Evolutionary conservation across 2,888 invertebrate species (phyloP), one percentile per base, ranked within the genome.

Genomic region (Emmelina monodactyla): DNA sequence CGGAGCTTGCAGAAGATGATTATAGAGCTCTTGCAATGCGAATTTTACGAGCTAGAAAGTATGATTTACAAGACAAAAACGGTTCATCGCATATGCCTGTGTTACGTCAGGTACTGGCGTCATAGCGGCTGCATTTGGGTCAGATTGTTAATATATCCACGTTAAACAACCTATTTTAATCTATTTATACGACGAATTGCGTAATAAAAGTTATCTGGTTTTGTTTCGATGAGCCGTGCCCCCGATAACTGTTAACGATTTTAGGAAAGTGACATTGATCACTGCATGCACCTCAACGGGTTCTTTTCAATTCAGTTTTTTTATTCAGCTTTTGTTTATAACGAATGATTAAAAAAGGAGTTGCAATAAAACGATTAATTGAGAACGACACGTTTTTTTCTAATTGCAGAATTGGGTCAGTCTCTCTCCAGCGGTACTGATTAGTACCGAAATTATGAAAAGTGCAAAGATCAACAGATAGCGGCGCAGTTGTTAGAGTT

Each of bases 101-200:
- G 4, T 72, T 64, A 72, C 73, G 67, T 75, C 66, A 69, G 54
- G 48, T 50, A 46, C 53, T 47, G 49, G 58, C 75, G 75, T 76
- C 75, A 76, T 56, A 49, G 16, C 10, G 13, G 51, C 41, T 47
- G 50, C 62, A 73, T 72, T 70, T 67, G 58, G 75, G 73, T 75
- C 75, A 73, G 58, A 53, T 57, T 62, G 62, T 61, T 62, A 62
- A 62, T 66, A 63, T 60, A 58, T 25, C 25, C 25, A 54, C 59
- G 58, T 62, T 66, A 63, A 66, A 72, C 59, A 65, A 60, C 65
- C 62, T 59, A 67, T 64, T 69, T 67, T 61, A 50, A 40, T 59
- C 61, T 68, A 66, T 69, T 63, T 58, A 57, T 51, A 49, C 39
- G 32, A 32, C 37, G 41, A 45, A 49, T 47, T 47, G 48, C 25